Conservation (phyloP, 37 sponge, comb jelly and placozoan species). For the Chondrosia reniformis region DNA sequence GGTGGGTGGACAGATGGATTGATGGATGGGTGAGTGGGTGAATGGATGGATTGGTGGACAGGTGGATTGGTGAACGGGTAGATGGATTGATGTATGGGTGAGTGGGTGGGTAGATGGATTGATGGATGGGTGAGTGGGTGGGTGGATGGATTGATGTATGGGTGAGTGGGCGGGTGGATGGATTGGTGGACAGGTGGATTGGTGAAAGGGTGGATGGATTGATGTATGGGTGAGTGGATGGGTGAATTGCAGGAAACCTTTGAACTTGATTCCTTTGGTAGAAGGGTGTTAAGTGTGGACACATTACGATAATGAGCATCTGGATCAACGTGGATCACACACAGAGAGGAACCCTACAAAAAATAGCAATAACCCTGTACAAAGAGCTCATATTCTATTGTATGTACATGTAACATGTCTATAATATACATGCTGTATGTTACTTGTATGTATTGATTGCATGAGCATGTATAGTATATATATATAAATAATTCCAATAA, state of each 20-base stretch:
- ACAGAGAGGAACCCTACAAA: conserved; percentile 27
- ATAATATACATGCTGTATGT: too few species aligned
- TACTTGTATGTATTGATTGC: too few species aligned
- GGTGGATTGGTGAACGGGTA: too few species aligned
- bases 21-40: background rate
- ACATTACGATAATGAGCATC: conserved; percentile 90
- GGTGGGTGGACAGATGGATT: background rate
- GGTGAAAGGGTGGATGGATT: background rate
- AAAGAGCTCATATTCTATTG: too few species aligned
- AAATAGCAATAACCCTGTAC: too few species aligned
- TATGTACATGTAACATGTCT: too few species aligned
- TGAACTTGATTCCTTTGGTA: conserved; percentile 84
- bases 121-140: background rate
- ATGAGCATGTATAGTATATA: too few species aligned
- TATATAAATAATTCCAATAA: too few species aligned
- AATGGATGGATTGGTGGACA: background rate
- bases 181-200: background rate
- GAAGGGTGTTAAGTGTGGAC: conserved; percentile 70
- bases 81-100: background rate
- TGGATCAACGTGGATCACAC: conserved; percentile 84
- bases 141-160: background rate
- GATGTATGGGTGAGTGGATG: background rate
- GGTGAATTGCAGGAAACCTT: background rate
- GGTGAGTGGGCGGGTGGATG: background rate
- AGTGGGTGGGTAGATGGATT: background rate